These are phyloP conservation scores for Zaprionus nigranus DNA, from an alignment of 1,140 invertebrate genomes.

Conservation along the genomic window DNA sequence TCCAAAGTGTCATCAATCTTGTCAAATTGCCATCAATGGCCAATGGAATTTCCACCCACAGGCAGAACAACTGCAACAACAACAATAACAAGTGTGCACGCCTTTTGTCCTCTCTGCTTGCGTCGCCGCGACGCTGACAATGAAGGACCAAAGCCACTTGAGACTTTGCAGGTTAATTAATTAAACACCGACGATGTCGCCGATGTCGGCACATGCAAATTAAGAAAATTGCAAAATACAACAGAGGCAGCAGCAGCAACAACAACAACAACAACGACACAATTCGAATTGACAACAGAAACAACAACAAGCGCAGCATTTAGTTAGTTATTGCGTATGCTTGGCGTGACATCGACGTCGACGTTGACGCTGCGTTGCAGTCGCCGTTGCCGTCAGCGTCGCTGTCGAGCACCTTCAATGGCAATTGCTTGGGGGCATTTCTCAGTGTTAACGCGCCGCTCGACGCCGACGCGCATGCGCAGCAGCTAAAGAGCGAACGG, in stretches of 20 bases:
- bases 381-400: slow-evolving; percentile 15
- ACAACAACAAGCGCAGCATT: slow-evolving; percentile 19
- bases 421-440: slow-evolving; percentile 62
- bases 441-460: slow-evolving; percentile 59
- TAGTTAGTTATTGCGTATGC: slow-evolving; percentile 63
- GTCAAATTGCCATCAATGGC: slow-evolving; percentile 56
- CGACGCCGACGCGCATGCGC: slow-evolving; percentile 67
- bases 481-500: slow-evolving; percentile 49
- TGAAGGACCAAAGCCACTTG: slow-evolving; percentile 71
- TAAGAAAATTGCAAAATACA: slow-evolving; percentile 79
- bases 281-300: slow-evolving; percentile 31
- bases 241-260: slow-evolving; percentile 33
- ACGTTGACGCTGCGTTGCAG: slow-evolving; percentile 1
- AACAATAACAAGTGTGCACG: slow-evolving; percentile 23
- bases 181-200: slow-evolving; percentile 40
- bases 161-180: slow-evolving; percentile 61
- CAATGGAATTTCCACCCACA: slow-evolving; percentile 19
- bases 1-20: slow-evolving; percentile 75
- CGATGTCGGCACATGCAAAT: slow-evolving; percentile 72
- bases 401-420: slow-evolving; percentile 56
- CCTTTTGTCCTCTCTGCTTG: slow-evolving; percentile 35
- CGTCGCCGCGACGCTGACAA: slow-evolving; percentile 21
- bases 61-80: slow-evolving; percentile 11
- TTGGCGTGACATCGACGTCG: slow-evolving; percentile 44
- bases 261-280: slow-evolving; percentile 28